Conservation (phyloP, 2,113 vertebrate genomes). For the Prietella phreatophila region DNA sequence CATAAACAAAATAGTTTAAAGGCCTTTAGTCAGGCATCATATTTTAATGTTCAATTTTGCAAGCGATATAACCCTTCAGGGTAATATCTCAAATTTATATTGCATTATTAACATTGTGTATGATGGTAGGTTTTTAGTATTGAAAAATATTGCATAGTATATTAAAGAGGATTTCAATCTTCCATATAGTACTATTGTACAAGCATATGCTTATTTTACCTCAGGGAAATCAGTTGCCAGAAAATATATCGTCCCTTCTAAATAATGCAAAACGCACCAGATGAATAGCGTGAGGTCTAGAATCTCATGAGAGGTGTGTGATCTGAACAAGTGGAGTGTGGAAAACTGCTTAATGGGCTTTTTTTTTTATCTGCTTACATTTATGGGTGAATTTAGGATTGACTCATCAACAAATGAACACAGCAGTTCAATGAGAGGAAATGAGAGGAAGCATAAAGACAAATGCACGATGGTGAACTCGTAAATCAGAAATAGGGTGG, state of each 20-base stretch:
- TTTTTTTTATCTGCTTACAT: neutral
- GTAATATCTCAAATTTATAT: neutral
- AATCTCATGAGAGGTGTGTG: neutral
- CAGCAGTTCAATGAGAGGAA: neutral
- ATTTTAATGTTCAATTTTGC: neutral
- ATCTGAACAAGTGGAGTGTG: neutral
- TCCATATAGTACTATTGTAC: neutral
- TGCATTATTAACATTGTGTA: neutral
- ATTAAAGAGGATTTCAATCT: neutral
- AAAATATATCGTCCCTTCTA: conserved; percentile 20
- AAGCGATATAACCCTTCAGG: neutral
- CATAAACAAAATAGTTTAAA: neutral
- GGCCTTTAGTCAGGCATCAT: neutral
- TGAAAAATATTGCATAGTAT: neutral
- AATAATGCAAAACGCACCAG: conserved; percentile 34
- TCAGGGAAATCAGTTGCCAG: conserved; percentile 9
- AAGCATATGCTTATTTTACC: conserved; percentile 20
- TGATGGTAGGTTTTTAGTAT: neutral
- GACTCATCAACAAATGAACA: conserved; percentile 7
- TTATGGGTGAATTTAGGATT: neutral
- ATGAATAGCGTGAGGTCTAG: conserved; percentile 7
- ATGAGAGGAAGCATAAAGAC: neutral
- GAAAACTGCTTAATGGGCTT: conserved; percentile 5
- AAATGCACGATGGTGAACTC: neutral
- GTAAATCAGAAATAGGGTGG: neutral